Percentiles rank a stretch among this genome's conserved stretches.
These are phyloP conservation scores for Dryoscopus gambensis DNA, from an alignment of 2,113 vertebrate species.

Conservation along the genomic window DNA sequence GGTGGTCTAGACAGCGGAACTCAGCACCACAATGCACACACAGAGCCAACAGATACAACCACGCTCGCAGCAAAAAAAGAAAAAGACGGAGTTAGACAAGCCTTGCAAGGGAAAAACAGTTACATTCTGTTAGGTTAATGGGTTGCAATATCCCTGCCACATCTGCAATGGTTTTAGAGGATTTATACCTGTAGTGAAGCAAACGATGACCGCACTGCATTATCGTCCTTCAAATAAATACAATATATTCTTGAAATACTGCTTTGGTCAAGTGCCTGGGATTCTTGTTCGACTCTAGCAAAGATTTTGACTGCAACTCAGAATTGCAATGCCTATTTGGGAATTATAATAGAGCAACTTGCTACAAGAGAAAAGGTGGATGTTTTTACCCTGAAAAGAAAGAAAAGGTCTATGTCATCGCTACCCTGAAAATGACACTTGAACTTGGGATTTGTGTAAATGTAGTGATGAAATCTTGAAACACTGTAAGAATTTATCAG, in stretches of 20 bases:
- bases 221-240: slow-evolving; percentile 60
- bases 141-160: slow-evolving; percentile 61
- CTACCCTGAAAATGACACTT: background rate
- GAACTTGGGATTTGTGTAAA: background rate
- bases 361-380: background rate
- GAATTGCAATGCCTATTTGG: background rate
- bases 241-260: slow-evolving; percentile 51
- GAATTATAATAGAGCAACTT: background rate
- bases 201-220: slow-evolving; percentile 57
- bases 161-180: slow-evolving; percentile 57
- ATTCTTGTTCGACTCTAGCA: background rate
- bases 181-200: slow-evolving; percentile 59
- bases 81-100: background rate
- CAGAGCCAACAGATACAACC: background rate
- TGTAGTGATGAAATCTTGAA: background rate
- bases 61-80: background rate
- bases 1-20: slow-evolving; percentile 8
- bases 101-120: slow-evolving; percentile 41
- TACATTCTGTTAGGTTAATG: slow-evolving; percentile 58
- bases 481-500: background rate
- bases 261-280: slow-evolving; percentile 40
- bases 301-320: background rate
- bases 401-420: background rate
- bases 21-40: background rate
- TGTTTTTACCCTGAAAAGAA: background rate